Conservation (phyloP, 2,888 invertebrate genomes). For the Eulithis prunata region DNA sequence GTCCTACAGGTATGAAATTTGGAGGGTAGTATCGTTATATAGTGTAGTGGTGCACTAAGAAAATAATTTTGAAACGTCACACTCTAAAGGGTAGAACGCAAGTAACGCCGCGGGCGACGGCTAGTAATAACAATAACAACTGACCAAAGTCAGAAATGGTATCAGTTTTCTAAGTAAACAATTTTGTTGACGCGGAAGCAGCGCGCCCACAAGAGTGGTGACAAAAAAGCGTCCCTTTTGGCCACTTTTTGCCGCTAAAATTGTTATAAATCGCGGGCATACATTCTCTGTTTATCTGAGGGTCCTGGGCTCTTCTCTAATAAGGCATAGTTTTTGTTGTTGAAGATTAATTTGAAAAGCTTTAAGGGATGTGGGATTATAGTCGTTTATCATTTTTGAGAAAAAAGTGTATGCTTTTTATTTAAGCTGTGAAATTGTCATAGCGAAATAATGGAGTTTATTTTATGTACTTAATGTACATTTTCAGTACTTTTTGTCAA, state of each 20-base stretch:
- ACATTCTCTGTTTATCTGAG: constrained; percentile 78
- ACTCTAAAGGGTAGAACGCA: no score
- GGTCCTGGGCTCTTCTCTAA: constrained; percentile 72
- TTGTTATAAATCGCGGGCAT: constrained; percentile 79
- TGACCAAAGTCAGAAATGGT: neutral
- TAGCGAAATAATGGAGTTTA: no score
- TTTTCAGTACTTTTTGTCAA: no score
- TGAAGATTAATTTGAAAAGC: constrained; percentile 65
- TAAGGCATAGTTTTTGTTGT: constrained; percentile 75
- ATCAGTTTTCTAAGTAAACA: no score
- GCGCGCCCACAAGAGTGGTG: constrained; percentile 44
- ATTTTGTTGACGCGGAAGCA: no score
- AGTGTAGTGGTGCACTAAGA: no score
- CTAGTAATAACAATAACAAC: neutral
- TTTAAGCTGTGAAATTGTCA: no score
- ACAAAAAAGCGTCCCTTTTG: constrained; percentile 53
- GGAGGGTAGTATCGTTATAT: no score
- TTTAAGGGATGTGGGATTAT: constrained; percentile 48
- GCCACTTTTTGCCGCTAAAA: constrained; percentile 71
- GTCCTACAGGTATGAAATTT: no score
- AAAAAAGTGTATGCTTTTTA: constrained; percentile 2
- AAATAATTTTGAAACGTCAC: no score
- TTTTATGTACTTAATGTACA: no score
- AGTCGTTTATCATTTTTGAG: constrained; percentile 49
- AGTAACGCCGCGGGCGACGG: no score